Base-by-base conservation (phyloP, 2,113 vertebrate genomes). In the Smithornis capensis region DNA sequence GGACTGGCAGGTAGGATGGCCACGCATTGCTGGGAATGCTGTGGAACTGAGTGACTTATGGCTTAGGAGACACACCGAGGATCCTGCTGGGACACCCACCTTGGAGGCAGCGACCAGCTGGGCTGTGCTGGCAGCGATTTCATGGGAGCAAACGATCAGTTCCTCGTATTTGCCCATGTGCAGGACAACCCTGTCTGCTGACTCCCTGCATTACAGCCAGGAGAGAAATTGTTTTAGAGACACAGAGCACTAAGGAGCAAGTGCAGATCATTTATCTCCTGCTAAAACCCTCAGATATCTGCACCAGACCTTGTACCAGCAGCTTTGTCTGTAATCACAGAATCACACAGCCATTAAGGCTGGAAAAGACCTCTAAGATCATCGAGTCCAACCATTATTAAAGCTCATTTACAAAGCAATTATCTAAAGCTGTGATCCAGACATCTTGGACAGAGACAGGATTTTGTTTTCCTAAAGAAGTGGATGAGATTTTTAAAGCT, bases 81-180 rank as follows among this genome's bases (percentile, higher is more conserved):
- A 23, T 15, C 12, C 47, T 42, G 53, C 55, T 18, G 68, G 57
- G 75, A 69, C 40, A 16, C 92, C 80, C 96, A 99, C 99, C 99
- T 99, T 99, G 55, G 99, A 99, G 65, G 99, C 99, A 3, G 99
- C 99, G 44, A 99, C 99, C 59, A 99, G 98, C 96, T 99, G 99
- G 37, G 99, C 99, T 0, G 99, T 99, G 96, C 99, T 99, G 84
- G 99, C 99, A 0, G 99, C 99, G 0, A 99, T 99, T 94, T 99
- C 99, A 2, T 99, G 99, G 7, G 99, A 99, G 94, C 99, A 99
- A 83, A 99, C 99, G 1, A 99, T 99, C 87, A 99, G 95, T 38
- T 99, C 99, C 74, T 99, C 99, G 0, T 99, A 99, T 91, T 99
- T 99, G 35, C 99, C 99, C 0, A 89, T 99, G 95, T 99, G 99